A percentile compares a stretch with the other conserved stretches of the same genome.
Evolutionary conservation across 2,797 vertebrate species (phyloP).

Genomic region (Cryptoprocta ferox): DNA sequence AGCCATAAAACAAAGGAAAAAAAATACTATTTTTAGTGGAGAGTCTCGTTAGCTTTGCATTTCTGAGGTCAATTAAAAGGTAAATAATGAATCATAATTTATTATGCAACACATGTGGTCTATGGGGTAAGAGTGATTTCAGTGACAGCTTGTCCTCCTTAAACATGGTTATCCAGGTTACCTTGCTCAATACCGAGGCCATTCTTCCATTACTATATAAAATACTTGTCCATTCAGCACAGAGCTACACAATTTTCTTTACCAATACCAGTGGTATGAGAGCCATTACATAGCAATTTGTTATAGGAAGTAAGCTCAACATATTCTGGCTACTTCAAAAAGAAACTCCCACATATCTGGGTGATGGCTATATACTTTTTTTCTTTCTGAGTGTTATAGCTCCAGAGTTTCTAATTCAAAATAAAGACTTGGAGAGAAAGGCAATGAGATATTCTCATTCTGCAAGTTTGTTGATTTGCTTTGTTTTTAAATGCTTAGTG

Average conservation of each 20-base stretch:
- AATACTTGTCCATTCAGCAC: background rate
- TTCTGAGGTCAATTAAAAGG: background rate
- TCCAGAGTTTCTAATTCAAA: background rate
- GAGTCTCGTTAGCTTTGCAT: background rate
- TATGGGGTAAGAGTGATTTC: background rate
- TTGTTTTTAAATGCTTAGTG: background rate
- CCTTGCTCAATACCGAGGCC: background rate
- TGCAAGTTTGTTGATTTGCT: background rate
- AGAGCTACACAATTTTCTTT: slow-evolving; percentile 16
- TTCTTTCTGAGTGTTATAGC: background rate
- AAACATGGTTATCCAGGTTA: background rate
- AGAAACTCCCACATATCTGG: background rate
- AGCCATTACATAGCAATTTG: background rate
- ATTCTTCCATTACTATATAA: background rate
- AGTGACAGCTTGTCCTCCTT: background rate
- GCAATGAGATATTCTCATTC: background rate
- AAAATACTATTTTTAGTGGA: background rate
- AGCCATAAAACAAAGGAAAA: background rate
- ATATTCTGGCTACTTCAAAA: background rate
- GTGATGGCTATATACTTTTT: background rate
- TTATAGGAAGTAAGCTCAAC: background rate
- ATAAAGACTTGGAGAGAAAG: background rate
- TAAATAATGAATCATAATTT: background rate
- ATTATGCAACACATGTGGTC: background rate
- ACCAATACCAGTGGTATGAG: background rate